Conservation (phyloP, 2,888 invertebrate genomes). For the Adela reaumurella region DNA sequence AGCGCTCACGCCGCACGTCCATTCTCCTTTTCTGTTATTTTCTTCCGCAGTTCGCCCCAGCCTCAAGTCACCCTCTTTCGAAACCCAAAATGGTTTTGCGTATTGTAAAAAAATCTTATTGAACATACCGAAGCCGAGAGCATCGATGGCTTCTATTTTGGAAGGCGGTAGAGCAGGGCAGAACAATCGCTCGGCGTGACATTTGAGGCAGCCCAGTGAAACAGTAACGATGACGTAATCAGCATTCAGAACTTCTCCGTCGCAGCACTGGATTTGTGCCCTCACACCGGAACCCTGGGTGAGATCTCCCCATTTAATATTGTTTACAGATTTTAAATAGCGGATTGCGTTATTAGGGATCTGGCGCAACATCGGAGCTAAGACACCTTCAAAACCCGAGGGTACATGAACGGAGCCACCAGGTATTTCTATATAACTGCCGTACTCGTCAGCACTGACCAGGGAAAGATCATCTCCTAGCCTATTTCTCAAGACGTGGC, state of each 20-base stretch:
- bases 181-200: conserved; percentile 68
- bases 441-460: conserved; percentile 71
- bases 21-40: conserved; percentile 56
- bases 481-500: conserved; percentile 59
- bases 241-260: conserved; percentile 64
- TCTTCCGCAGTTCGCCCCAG: conserved; percentile 70
- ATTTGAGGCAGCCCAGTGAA: conserved; percentile 76
- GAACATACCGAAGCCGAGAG: conserved; percentile 69
- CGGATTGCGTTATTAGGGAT: conserved; percentile 60
- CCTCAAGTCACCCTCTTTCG: conserved; percentile 65
- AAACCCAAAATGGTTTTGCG: conserved; percentile 68
- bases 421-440: conserved; percentile 63
- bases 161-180: conserved; percentile 66
- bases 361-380: conserved; percentile 63
- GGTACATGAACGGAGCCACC: conserved; percentile 64
- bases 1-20: conserved; percentile 69
- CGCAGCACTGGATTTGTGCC: conserved; percentile 64
- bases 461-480: conserved; percentile 70
- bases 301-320: conserved; percentile 61
- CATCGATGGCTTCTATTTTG: conserved; percentile 68
- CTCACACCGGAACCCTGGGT: conserved; percentile 51
- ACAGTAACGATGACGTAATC: conserved; percentile 78
- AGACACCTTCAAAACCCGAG: conserved; percentile 63
- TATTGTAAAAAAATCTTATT: conserved; percentile 80
- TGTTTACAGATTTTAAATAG: conserved; percentile 67